Evolutionary conservation across 2,888 invertebrate species (phyloP).

Genomic region (Oconnorella tubifera): DNA sequence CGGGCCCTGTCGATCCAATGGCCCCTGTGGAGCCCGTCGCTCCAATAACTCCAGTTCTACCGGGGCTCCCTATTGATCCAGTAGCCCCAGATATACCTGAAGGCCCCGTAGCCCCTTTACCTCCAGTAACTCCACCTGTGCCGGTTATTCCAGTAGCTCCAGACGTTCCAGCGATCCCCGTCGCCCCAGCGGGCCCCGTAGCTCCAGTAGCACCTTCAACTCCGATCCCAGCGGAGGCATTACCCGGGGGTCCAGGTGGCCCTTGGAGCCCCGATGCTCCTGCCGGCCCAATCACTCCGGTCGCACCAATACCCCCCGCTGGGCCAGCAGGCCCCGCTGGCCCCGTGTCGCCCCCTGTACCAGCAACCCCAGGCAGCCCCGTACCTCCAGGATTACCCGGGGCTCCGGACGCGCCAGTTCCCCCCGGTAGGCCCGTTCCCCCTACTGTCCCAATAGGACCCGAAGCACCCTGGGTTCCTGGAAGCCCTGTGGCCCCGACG

Average conservation of each 20-base stretch:
- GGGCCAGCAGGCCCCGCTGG: not conserved
- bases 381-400: conserved; percentile 1
- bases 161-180: not conserved
- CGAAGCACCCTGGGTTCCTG: not conserved
- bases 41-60: conserved; percentile 24
- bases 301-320: not conserved
- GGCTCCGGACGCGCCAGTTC: not conserved
- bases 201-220: not conserved
- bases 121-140: conserved; percentile 16
- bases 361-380: not conserved
- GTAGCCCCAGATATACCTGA: conserved; percentile 22
- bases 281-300: not conserved
- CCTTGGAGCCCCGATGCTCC: conserved; percentile 23
- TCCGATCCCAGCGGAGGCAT: not conserved
- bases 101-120: conserved; percentile 17
- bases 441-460: not conserved
- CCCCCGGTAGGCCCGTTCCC: not conserved
- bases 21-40: conserved; percentile 21
- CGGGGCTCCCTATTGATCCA: conserved; percentile 24
- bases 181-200: not conserved
- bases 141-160: not conserved
- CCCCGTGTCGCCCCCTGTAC: conserved; percentile 1
- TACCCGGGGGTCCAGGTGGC: conserved; percentile 15
- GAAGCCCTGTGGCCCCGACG: conserved; percentile 10
- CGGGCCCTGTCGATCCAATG: conserved; percentile 17